Base-by-base conservation (phyloP, 2,797 vertebrate species). In the Rhynchotus rufescens region DNA sequence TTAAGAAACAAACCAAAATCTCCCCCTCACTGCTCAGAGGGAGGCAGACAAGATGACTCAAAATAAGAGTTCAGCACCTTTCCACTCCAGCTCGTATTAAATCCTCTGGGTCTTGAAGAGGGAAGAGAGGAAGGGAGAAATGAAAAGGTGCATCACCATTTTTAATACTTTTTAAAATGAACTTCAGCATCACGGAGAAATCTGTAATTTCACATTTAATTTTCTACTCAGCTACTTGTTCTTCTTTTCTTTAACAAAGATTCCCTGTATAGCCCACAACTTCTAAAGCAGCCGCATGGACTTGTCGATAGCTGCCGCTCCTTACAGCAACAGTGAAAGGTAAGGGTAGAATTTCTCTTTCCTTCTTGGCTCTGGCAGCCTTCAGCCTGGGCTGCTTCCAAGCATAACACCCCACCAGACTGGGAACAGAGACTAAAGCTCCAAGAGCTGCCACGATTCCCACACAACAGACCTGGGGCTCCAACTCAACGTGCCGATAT, bases 371-470 rank as follows among this genome's bases (percentile, higher is more conserved):
- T 91, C 45, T 23, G 25, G 47, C 22, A 84, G 56, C 7, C 72
- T 72, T 44, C 40, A 77, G 36, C 20, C 65, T 88, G 89, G 74
- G 80, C 25, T 76, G 47, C 38, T 81, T 86, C 92, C 87, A 89
- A 91, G 66, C 52, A 34, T 42, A 90, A 93, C 69, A 83, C 42
- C 26, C 30, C 34, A 89, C 30, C 72, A 92, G 81, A 84, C 81
- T 45, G 59, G 64, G 66, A 83, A 80, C 20, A 44, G 77, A 71
- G 26, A 80, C 32, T 42, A 3, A 17, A 71, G 61, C 61, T 74
- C 51, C 47, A 90, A 52, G 72, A 92, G 69, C 79, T 90, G 62
- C 51, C 65, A 92, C 68, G 38, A 84, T 62, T 86, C 54, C 84
- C 76, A 71, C 42, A 77, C 65, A 83, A 16, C 42, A 84, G 66